Evolutionary conservation across 2,113 vertebrate species (phyloP), one percentile per base, ranked within the genome.

Genomic region (Spea bombifrons): DNA sequence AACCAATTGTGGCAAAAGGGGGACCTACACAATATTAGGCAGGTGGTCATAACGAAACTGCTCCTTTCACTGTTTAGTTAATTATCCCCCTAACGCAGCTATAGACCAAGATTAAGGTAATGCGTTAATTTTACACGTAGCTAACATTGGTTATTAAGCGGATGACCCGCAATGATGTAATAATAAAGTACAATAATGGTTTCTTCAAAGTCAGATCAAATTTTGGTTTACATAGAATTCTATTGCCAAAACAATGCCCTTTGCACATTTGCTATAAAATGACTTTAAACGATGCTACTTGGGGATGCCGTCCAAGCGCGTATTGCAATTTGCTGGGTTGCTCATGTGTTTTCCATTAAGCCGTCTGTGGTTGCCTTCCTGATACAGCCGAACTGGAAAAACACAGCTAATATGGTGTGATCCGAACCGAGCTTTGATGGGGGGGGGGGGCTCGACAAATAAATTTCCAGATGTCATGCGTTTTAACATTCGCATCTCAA

Each of bases 301-400:
- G 89, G 88, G 89, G 84, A 83, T 87, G 90, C 83, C 85, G 87
- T 91, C 77, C 83, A 88, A 90, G 92, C 91, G 67, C 88, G 81
- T 86, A 89, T 87, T 92, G 92, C 89, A 87, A 91, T 94, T 89
- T 88, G 86, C 88, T 89, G 88, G 85, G 91, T 90, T 91, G 86
- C 94, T 96, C 96, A 97, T 97, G 94, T 98, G 97, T 98, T 98
- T 99, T 93, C 94, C 94, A 98, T 98, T 95, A 96, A 91, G 92
- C 92, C 92, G 94, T 95, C 95, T 98, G 97, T 95, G 96, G 96
- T 98, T 95, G 93, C 95, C 95, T 96, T 97, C 93, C 94, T 95
- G 94, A 96, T 96, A 96, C 93, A 94, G 93, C 95, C 92, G 94
- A 94, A 94, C 95, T 98, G 96, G 96, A 98, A 98, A 98, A 98